Conservation (phyloP, 2,113 vertebrate species). For the Hippotragus niger region DNA sequence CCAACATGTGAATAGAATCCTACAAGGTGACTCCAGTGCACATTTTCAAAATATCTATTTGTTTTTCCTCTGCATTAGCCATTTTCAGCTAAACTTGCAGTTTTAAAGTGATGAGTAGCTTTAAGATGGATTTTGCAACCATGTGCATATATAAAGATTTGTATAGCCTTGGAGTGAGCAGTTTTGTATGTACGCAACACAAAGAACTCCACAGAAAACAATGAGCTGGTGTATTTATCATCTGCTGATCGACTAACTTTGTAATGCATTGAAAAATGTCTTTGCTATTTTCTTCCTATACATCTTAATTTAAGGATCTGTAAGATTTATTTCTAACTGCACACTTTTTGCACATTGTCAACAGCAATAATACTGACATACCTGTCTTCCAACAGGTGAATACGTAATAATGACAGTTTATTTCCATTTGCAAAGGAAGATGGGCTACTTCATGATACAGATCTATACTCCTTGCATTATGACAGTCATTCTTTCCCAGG, state of each 20-base stretch:
- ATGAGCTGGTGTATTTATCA: neutral
- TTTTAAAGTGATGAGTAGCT: neutral
- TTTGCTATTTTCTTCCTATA: slow-evolving; percentile 25
- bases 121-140: slow-evolving; percentile 6
- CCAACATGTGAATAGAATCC: neutral
- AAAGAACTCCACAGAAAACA: neutral
- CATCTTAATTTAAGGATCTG: neutral
- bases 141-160: neutral
- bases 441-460: slow-evolving; percentile 99
- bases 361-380: slow-evolving; percentile 62
- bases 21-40: neutral
- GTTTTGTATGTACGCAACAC: neutral
- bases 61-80: neutral
- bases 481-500: slow-evolving; percentile 97
- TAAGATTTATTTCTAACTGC: slow-evolving; percentile 47
- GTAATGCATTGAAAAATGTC: neutral
- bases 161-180: neutral
- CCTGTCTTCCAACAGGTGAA: slow-evolving; percentile 89
- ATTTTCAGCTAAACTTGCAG: neutral
- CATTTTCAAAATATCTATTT: neutral
- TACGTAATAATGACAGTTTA: slow-evolving; percentile 97
- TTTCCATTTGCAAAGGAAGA: slow-evolving; percentile 97
- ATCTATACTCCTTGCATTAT: slow-evolving; percentile 98
- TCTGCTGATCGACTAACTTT: slow-evolving; percentile 51
- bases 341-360: slow-evolving; percentile 48